A percentile compares a stretch with the other conserved stretches of the same genome.
These are phyloP conservation scores for Pteria penguin DNA, from an alignment of 2,888 invertebrate species.

Conservation along the genomic window DNA sequence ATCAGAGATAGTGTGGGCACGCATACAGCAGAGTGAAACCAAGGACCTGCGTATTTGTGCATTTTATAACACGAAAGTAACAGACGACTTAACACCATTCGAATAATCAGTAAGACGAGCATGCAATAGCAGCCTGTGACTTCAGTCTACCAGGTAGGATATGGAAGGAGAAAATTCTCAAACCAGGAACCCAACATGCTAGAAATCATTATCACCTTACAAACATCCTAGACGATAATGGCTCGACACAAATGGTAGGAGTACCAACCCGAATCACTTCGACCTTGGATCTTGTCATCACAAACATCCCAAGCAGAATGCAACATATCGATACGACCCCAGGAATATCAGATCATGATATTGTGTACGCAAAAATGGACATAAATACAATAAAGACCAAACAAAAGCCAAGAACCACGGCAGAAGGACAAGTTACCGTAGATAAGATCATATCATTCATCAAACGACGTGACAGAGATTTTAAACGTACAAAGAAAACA, in stretches of 20 bases:
- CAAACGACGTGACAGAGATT: background rate
- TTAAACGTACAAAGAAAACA: slow-evolving; percentile 1
- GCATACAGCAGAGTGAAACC: background rate
- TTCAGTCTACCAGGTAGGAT: background rate
- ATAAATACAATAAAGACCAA: too few relatives aligned
- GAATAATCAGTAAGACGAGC: too few relatives aligned
- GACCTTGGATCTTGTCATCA: background rate
- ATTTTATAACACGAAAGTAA: background rate
- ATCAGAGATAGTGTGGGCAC: background rate
- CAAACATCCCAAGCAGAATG: too few relatives aligned
- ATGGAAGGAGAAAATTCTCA: slow-evolving; percentile 12
- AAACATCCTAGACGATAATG: background rate
- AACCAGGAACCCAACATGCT: slow-evolving; percentile 4
- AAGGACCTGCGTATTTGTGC: background rate
- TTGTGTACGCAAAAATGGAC: too few relatives aligned
- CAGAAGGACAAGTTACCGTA: slow-evolving; percentile 26
- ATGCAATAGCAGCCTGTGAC: background rate
- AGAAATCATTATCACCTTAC: background rate
- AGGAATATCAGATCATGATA: too few relatives aligned
- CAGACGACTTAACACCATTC: background rate
- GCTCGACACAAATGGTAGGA: background rate
- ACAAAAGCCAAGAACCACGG: slow-evolving; percentile 23
- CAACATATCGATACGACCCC: too few relatives aligned
- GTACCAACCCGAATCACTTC: slow-evolving; percentile 11
- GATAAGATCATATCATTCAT: too few relatives aligned